Evolutionary conservation across 2,888 invertebrate genomes (phyloP), one percentile per base, ranked within the genome.

Genomic region (Clunio marinus): DNA sequence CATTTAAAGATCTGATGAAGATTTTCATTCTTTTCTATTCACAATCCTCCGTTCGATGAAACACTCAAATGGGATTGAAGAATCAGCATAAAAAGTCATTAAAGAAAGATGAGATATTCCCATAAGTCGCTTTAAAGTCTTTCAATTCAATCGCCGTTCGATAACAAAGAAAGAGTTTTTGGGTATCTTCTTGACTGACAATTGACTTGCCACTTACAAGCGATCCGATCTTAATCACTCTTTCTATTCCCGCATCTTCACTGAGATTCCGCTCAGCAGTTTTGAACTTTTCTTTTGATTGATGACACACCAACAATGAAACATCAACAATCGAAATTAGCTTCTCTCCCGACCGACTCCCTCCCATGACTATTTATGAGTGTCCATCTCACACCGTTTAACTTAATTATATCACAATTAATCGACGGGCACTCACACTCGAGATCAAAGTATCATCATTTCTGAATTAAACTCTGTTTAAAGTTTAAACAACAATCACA

Each of bases 331-430:
- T 41, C 41, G 41, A 41, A 41, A 41, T 41, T 41, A 41, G 41
- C 41, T 41, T 41, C 41, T 15, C n/a, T n/a, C n/a, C n/a, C n/a
- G n/a, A n/a, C n/a, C n/a, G n/a, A n/a, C n/a, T n/a, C n/a, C n/a
- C n/a, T n/a, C n/a, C n/a, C n/a, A n/a, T n/a, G n/a, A n/a, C n/a
- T n/a, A 41, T 10, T 10, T n/a, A 15, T n/a, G 41, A 41, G 41
- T 41, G 41, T 41, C 41, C 62, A 62, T 62, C 35, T 62, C 62
- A 35, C 62, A 37, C 62, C 62, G 62, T 62, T 62, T 62, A 62
- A 62, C 35, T 62, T 62, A 62, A 62, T 60, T 62, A 62, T 62
- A 41, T 37, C 41, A 62, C 62, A 62, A 62, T 62, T 37, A 62
- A 35, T 37, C 37, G 37, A 32, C 59, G 20, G n/a, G n/a, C 10